These are phyloP conservation scores for Asarcornis scutulata DNA, from an alignment of 2,113 vertebrate species.

Conservation along the genomic window DNA sequence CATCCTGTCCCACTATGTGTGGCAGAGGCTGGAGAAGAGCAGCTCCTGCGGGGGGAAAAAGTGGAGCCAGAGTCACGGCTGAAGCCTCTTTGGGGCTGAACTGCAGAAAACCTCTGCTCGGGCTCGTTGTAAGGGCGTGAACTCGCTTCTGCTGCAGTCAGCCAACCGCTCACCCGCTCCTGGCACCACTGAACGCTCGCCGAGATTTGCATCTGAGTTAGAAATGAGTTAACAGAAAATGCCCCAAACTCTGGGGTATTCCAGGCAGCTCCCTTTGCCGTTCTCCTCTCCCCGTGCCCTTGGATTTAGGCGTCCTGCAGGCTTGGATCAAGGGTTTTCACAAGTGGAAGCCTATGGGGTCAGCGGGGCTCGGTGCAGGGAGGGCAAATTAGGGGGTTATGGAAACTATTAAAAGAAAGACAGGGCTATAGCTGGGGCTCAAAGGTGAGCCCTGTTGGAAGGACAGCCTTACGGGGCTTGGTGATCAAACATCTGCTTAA, in stretches of 20 bases:
- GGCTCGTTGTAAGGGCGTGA: not conserved
- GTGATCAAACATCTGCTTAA: not conserved
- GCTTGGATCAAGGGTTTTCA: not conserved
- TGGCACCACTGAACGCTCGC: not conserved
- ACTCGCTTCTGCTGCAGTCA: not conserved
- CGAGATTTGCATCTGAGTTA: not conserved
- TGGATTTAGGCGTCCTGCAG: no score
- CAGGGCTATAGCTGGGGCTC: not conserved
- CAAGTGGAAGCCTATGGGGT: not conserved
- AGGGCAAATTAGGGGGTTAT: constrained; percentile 1
- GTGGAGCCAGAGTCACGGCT: no score
- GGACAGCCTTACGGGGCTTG: not conserved
- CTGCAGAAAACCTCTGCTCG: not conserved
- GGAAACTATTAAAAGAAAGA: constrained; percentile 15
- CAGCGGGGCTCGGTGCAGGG: not conserved
- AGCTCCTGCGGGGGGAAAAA: not conserved
- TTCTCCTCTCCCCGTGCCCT: no score
- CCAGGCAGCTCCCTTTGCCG: no score
- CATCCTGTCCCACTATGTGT: no score
- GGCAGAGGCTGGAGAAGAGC: not conserved
- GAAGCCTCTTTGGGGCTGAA: not conserved
- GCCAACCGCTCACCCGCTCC: not conserved
- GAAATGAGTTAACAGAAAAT: not conserved
- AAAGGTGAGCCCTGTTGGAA: not conserved
- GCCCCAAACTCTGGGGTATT: no score